Evolutionary conservation across 30 jellyfish, hydroid and myxozoan genomes (phyloP).

Genomic region (Aurelia sp.): DNA sequence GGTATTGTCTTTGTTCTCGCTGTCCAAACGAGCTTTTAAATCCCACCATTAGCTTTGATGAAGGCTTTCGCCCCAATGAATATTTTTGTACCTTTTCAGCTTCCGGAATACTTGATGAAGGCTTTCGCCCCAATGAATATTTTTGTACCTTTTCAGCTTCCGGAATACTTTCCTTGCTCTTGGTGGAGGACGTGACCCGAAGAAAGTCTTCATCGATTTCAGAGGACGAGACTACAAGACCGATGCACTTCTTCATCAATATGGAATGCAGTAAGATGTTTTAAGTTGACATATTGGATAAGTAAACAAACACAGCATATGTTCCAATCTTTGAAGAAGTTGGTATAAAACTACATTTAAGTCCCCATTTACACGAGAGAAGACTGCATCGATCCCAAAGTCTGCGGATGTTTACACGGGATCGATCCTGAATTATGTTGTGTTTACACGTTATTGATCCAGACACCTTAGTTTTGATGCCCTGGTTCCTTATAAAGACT

Average conservation of each 20-base stretch:
- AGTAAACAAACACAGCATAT: too few species aligned
- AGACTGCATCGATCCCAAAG: too few species aligned
- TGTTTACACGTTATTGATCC: too few species aligned
- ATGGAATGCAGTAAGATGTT: slow-evolving; percentile 56
- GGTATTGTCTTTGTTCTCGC: too few species aligned
- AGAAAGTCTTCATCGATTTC: slow-evolving; percentile 76
- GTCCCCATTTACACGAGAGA: too few species aligned
- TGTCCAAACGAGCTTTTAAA: too few species aligned
- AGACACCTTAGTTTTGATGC: too few species aligned
- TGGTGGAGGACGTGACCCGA: slow-evolving; percentile 91
- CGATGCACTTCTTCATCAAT: slow-evolving; percentile 73
- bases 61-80: background rate
- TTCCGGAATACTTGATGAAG: slow-evolving; percentile 68
- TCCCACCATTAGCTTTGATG: background rate
- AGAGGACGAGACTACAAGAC: slow-evolving; percentile 77
- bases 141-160: slow-evolving; percentile 50
- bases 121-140: background rate
- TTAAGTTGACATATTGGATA: background rate
- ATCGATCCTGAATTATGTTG: too few species aligned
- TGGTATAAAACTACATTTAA: too few species aligned
- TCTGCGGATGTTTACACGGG: too few species aligned
- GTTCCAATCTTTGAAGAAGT: too few species aligned
- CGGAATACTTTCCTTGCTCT: slow-evolving; percentile 82
- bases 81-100: slow-evolving; percentile 20
- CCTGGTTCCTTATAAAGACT: too few species aligned